These are phyloP conservation scores for Anhinga anhinga DNA, from an alignment of 2,113 vertebrate genomes.

Conservation along the genomic window DNA sequence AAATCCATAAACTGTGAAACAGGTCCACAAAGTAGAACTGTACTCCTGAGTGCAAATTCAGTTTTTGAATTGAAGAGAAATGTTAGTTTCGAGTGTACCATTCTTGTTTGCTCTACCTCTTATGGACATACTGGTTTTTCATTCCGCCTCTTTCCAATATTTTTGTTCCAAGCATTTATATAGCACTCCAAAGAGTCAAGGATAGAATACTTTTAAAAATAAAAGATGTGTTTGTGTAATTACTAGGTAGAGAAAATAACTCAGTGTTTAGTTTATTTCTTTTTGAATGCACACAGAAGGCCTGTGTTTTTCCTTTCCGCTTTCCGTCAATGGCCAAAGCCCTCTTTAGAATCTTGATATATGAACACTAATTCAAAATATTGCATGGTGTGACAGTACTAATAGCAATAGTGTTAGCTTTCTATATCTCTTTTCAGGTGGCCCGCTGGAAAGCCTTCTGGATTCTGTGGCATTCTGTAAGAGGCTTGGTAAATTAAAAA, in stretches of 20 bases:
- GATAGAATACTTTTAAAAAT: slow-evolving; percentile 21
- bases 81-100: not conserved
- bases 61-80: not conserved
- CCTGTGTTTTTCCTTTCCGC: not conserved
- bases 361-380: not conserved
- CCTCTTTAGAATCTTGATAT: not conserved
- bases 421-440: not conserved
- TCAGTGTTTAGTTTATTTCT: not conserved
- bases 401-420: not conserved
- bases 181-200: not conserved
- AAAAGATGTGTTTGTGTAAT: slow-evolving; percentile 31
- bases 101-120: not conserved
- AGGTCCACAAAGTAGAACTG: not conserved
- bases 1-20: not conserved
- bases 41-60: not conserved
- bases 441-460: not conserved
- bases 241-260: slow-evolving; percentile 13
- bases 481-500: not conserved
- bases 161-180: slow-evolving; percentile 9
- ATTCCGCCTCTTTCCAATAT: not conserved
- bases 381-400: not conserved
- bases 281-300: not conserved
- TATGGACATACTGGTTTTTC: not conserved
- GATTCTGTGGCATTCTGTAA: not conserved
- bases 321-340: not conserved